Base-by-base conservation (phyloP, 2,113 vertebrate genomes). In the Thermophis baileyi region DNA sequence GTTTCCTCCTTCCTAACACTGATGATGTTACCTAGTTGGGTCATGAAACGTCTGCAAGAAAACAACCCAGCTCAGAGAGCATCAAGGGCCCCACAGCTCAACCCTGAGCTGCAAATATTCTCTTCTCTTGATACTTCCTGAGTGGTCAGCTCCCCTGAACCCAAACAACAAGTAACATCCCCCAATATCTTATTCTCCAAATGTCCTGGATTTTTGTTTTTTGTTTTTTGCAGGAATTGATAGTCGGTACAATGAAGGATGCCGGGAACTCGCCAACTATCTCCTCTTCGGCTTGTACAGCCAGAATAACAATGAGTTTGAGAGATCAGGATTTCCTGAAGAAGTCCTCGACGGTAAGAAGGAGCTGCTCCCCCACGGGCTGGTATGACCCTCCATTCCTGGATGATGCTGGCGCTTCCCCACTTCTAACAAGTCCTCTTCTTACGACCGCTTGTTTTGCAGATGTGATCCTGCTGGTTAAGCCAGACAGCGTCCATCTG, bases 401-500 rank as follows among this genome's bases (percentile, higher is more conserved):
- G 14, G 51, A 20, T 7, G 40, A 25, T 16, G 50, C 46, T 6
- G 85, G 5, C 14, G 44, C 12, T 2, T 20, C 35, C 55, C 22
- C 18, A 1, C 6, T 35, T 25, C 47, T 54, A 27, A 30, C 8
- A 4, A 11, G 3, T 16, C 35, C 27, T 54, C 30, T 20, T 47
- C 11, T 55, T 9, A 16, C 11, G 35, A 6, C n/a, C 24, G 92
- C 94, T 81, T 97, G 85, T 50, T 97, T n/a, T 96, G 55, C 30
- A 99, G 99, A 99, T 96, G 98, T 99, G 92, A 99, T 99, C 93
- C 96, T 99, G 93, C 96, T 99, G 95, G 98, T 99, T 93, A 99
- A 99, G 95, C 97, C 98, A 1, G 98, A 99, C 91, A 98, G 98
- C 91, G 98, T 99, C 94, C 99, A 99, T 94, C 98, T 99, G 90